These are phyloP conservation scores for Sciurus carolinensis DNA, from an alignment of 2,797 vertebrate genomes.

Conservation along the genomic window DNA sequence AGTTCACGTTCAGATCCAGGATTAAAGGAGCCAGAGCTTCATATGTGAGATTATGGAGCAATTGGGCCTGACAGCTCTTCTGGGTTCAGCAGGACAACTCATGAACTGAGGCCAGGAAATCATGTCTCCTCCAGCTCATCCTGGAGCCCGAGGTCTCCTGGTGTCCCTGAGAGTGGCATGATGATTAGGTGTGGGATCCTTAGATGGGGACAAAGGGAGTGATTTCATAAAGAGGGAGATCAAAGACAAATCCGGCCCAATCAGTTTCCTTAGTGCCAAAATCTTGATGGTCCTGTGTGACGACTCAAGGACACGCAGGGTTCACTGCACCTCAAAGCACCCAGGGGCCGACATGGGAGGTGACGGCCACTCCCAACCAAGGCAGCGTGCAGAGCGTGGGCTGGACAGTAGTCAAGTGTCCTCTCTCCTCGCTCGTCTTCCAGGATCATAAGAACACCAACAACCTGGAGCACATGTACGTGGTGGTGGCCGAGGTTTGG, in stretches of 20 bases:
- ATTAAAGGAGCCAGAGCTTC: not conserved
- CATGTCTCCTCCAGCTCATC: not conserved
- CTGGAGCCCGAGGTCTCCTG: not conserved
- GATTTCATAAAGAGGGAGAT: slow-evolving; percentile 8
- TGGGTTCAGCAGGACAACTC: not conserved
- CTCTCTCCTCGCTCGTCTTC: not conserved
- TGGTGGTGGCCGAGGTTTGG: not conserved
- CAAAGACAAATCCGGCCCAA: slow-evolving; percentile 4
- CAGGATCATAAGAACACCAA: not conserved
- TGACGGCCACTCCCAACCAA: not conserved
- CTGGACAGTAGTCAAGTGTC: not conserved
- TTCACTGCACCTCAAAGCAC: not conserved
- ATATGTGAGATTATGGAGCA: not conserved
- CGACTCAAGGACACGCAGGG: not conserved
- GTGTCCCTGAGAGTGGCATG: not conserved
- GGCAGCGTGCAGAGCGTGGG: fast-evolving
- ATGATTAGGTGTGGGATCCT: not conserved
- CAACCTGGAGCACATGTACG: not conserved
- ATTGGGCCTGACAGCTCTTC: not conserved
- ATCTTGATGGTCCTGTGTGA: not conserved
- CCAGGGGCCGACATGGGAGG: fast-evolving
- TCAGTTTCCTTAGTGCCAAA: not conserved
- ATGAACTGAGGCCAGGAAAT: not conserved
- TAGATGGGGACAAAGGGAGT: not conserved
- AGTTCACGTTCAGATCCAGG: slow-evolving; percentile 4